Percentiles rank a stretch among this genome's conserved stretches.
Evolutionary conservation across 2,888 invertebrate species (phyloP).

Genomic region (Pharmacophagus antenor): DNA sequence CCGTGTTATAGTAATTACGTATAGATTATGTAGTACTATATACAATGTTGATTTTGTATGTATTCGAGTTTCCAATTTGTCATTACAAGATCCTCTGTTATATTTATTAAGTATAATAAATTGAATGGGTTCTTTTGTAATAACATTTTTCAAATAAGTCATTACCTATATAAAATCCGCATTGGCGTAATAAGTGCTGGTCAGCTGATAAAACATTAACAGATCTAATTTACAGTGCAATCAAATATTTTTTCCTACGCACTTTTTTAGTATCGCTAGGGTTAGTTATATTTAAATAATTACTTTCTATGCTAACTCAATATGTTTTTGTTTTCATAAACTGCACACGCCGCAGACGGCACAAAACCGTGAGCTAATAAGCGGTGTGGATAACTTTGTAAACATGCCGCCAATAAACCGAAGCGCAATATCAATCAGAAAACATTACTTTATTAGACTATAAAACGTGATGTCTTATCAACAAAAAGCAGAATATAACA

Average conservation of each 20-base stretch:
- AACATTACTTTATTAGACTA: conserved; percentile 56
- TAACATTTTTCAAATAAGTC: too few species aligned
- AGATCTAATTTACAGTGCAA: not conserved
- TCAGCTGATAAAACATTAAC: not conserved
- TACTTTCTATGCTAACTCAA: not conserved
- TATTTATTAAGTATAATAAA: too few species aligned
- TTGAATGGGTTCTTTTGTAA: too few species aligned
- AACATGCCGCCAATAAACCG: conserved; percentile 47
- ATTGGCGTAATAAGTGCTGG: too few species aligned
- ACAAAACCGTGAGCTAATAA: conserved; percentile 33
- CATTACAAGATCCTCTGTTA: too few species aligned
- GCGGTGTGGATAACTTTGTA: conserved; percentile 47
- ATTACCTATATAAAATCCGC: too few species aligned
- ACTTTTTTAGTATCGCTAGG: not conserved
- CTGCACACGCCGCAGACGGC: conserved; percentile 26
- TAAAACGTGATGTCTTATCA: conserved; percentile 51
- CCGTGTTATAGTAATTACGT: not conserved
- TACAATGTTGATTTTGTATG: not conserved
- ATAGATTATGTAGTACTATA: not conserved
- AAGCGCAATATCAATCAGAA: conserved; percentile 60
- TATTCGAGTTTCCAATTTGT: too few species aligned
- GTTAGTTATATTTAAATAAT: not conserved
- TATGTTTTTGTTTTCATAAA: conserved; percentile 14
- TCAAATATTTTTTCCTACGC: too few species aligned
- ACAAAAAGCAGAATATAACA: conserved; percentile 39